Evolutionary conservation across 2,888 invertebrate species (phyloP).

Genomic region (Eubasilissa splendida): DNA sequence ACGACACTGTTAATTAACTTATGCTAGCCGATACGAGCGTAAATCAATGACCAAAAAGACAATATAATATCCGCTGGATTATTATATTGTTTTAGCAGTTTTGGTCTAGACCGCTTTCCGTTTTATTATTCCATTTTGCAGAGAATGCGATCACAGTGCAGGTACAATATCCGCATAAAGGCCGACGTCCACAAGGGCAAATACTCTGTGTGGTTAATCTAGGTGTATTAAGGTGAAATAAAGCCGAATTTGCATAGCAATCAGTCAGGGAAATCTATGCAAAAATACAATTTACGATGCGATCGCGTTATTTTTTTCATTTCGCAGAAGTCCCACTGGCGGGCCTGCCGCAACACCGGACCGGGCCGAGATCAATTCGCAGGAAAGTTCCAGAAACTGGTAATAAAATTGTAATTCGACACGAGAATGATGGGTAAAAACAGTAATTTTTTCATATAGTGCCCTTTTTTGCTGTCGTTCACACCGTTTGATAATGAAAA

Average conservation of each 20-base stretch:
- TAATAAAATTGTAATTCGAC: no score
- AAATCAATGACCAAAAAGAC: no score
- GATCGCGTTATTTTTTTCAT: slow-evolving; percentile 56
- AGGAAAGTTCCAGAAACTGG: no score
- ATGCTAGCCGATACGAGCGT: no score
- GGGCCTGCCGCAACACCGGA: slow-evolving; percentile 34
- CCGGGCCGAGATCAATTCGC: neutral
- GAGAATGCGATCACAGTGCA: slow-evolving; percentile 36
- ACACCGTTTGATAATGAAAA: no score
- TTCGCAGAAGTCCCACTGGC: slow-evolving; percentile 24
- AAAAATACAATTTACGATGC: slow-evolving; percentile 58
- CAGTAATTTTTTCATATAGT: no score
- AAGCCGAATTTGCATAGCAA: slow-evolving; percentile 58
- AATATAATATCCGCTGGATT: no score
- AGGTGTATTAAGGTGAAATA: slow-evolving; percentile 57
- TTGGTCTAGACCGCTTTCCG: neutral
- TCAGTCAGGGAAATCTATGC: slow-evolving; percentile 57
- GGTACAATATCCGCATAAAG: slow-evolving; percentile 30
- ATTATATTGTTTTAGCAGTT: no score
- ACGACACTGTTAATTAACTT: no score
- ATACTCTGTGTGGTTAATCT: slow-evolving; percentile 51
- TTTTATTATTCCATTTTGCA: slow-evolving; percentile 7
- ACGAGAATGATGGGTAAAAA: no score
- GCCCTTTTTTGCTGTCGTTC: no score
- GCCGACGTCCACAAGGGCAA: slow-evolving; percentile 44